Conservation (phyloP, 2,113 vertebrate species). For the Tringa solitaria region DNA sequence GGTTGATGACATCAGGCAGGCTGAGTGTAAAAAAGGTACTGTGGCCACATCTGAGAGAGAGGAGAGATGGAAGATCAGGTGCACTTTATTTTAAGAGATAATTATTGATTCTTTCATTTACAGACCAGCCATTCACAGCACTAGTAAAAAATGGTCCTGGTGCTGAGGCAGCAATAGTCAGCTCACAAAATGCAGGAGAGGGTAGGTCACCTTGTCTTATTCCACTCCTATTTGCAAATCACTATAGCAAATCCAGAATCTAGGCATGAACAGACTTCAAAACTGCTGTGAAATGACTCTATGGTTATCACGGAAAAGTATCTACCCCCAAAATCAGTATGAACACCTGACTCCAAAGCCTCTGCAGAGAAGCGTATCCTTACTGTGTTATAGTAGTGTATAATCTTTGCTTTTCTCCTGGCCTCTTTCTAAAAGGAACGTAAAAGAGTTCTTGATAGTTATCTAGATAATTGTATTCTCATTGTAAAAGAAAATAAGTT, state of each 20-base stretch:
- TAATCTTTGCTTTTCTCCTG: background rate
- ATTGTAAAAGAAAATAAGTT: background rate
- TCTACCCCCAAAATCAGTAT: background rate
- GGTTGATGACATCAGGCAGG: background rate
- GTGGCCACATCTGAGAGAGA: background rate
- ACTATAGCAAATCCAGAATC: background rate
- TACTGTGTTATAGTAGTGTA: background rate
- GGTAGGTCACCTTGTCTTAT: background rate
- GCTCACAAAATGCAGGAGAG: background rate
- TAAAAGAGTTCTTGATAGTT: background rate
- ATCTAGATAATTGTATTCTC: background rate
- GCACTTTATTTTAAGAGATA: background rate
- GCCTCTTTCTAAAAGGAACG: background rate
- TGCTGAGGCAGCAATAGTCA: background rate
- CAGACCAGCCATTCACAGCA: background rate
- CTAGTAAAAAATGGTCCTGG: background rate
- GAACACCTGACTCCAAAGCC: background rate
- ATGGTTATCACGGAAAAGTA: background rate
- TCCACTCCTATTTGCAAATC: background rate
- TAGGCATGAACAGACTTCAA: background rate
- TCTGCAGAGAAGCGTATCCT: background rate
- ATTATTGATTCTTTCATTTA: background rate
- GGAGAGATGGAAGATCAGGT: background rate
- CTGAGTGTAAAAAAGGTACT: background rate
- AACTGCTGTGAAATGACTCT: background rate